These are phyloP conservation scores for Chelonia mydas DNA, from an alignment of 2,797 vertebrate genomes.

Conservation along the genomic window DNA sequence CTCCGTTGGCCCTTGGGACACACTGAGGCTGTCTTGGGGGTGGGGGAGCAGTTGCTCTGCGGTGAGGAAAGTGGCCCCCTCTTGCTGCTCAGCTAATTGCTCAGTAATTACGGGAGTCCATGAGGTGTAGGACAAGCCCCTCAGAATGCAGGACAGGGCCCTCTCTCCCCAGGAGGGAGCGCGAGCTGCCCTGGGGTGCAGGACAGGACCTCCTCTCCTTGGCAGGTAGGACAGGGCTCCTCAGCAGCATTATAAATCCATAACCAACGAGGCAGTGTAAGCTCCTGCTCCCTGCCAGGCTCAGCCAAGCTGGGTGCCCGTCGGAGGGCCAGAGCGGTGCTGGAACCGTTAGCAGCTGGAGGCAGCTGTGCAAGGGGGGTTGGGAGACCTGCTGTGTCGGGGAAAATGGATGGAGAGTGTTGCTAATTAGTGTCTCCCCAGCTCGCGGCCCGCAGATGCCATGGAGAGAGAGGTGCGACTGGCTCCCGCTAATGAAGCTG, in stretches of 20 bases:
- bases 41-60: too few relatives aligned
- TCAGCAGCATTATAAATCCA: too few relatives aligned
- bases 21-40: too few relatives aligned
- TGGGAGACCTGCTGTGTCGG: not conserved
- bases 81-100: too few relatives aligned
- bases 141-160: too few relatives aligned
- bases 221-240: too few relatives aligned
- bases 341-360: not conserved
- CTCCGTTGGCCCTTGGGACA: too few relatives aligned
- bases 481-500: not conserved
- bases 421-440: not conserved
- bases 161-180: accelerated
- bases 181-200: accelerated
- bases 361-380: accelerated
- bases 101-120: too few relatives aligned
- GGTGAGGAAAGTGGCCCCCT: too few relatives aligned
- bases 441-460: not conserved
- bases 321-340: accelerated
- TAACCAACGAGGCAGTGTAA: too few relatives aligned
- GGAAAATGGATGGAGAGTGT: not conserved
- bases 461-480: not conserved
- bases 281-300: too few relatives aligned
- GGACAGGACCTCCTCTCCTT: not conserved
- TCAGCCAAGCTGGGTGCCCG: accelerated
- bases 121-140: too few relatives aligned